Base-by-base conservation (phyloP, 2,888 invertebrate genomes). In the Chaetogeoica ovagalla region DNA sequence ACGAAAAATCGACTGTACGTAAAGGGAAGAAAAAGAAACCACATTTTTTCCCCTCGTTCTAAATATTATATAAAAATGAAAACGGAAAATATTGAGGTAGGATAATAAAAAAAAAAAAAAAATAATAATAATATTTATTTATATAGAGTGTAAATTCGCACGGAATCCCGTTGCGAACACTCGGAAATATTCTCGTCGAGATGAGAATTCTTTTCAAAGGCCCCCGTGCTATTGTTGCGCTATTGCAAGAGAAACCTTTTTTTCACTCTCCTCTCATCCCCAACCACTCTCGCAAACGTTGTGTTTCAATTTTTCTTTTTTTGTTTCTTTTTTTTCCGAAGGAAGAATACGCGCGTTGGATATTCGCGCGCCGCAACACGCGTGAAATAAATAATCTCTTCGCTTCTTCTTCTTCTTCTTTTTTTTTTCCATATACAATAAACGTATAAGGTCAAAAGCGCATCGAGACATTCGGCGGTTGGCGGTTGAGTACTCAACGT, bases 121-220 rank as follows among this genome's bases (percentile, higher is more conserved):
- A 55, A 55, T 7, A 15, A 17, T 23, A n/a, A 48, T 48, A 66
- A 43, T 66, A 66, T 48, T 21, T 43, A 66, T 66, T 66, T 48
- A 48, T 48, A 48, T 30, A 48, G 8, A 48, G 9, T 21, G 66
- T 43, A 43, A 15, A 43, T 66, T 43, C 52, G 11, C 15, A 13
- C 15, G 11, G n/a, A 59, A 43, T 59, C 43, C 59, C 23, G 39
- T 30, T 21, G 21, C 39, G 57, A 71, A 59, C 39, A 23, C 59
- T 71, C 39, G 43, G 23, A 71, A 59, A 59, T 71, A 71, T 59
- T 39, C 71, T 21, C 59, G 43, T 43, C 19, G 39, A 59, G 71
- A 71, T 23, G 71, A 39, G 59, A 71, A 59, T 71, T 59, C 59
- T 55, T 30, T 62, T 62, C 48, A 73, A 62, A 48, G 9, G 69